Conservation (phyloP, 2,797 vertebrate species). For the Halcyon badia region DNA sequence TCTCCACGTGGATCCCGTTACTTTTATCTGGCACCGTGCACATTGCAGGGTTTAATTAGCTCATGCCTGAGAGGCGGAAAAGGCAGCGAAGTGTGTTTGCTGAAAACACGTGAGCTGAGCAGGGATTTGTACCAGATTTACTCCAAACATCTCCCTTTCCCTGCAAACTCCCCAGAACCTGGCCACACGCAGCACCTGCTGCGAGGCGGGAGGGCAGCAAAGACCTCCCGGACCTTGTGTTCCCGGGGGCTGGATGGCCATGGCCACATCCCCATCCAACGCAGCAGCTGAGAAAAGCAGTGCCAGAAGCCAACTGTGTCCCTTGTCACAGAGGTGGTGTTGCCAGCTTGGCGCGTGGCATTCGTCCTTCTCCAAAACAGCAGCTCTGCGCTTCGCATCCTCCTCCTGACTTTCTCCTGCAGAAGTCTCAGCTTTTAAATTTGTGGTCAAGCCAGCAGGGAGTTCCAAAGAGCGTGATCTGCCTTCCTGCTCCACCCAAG, state of each 20-base stretch:
- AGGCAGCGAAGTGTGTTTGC: background rate
- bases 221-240: fast-evolving
- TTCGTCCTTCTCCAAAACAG: background rate
- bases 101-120: fast-evolving
- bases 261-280: fast-evolving
- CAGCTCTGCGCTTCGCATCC: fast-evolving
- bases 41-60: background rate
- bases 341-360: fast-evolving
- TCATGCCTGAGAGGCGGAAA: background rate
- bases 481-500: background rate
- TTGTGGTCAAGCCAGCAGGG: background rate
- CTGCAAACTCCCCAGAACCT: background rate
- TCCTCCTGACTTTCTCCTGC: background rate
- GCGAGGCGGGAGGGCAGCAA: background rate
- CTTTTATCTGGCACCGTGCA: background rate
- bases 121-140: background rate
- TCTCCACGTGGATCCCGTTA: background rate
- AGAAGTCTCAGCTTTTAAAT: background rate
- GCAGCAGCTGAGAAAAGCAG: background rate
- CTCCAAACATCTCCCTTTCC: background rate
- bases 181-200: background rate
- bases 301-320: fast-evolving
- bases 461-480: fast-evolving
- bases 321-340: background rate
- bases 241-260: background rate